Evolutionary conservation across 2,797 vertebrate genomes (phyloP), one percentile per base, ranked within the genome.

Genomic region (Psittacula echo): DNA sequence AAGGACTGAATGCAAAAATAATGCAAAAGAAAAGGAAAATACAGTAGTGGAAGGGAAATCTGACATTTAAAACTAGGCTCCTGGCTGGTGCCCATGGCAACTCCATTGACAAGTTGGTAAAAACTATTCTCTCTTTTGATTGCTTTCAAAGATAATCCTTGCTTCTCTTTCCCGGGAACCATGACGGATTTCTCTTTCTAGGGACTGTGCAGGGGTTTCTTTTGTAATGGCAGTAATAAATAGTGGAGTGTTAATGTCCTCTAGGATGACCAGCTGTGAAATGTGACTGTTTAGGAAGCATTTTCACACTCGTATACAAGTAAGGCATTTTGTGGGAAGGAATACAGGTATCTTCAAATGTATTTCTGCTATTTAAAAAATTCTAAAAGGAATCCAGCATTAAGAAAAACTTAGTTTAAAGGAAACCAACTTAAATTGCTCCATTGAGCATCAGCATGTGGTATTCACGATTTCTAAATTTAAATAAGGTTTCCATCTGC

Each of bases 141-240:
- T 95, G 95, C 97, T 97, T 97, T 97, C 97, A 98, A 95, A 96
- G 96, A 97, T 97, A 98, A 98, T 98, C 97, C 97, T 97, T 96
- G 95, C 94, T 95, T 96, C 95, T 97, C 87, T 89, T 96, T 97
- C 94, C 96, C 96, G 96, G 96, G 97, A 98, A 97, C 96, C 96
- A 97, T 97, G 97, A 95, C 97, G 96, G 86, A 96, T 96, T 94
- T 94, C 75, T 82, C 85, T 90, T 77, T 94, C 97, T 95, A 86
- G 87, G 94, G 94, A 96, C 8, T 5, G 87, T 93, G 85, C 84
- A 90, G 94, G 90, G 96, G 93, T 97, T 97, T 93, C 96, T 96
- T 97, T 97, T 94, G 96, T 97, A 95, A 97, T 87, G 85, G 81
- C 50, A 62, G 86, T 96, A 96, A 98, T 97, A 98, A 97, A 98